Evolutionary conservation across 2,888 invertebrate genomes (phyloP).

Genomic region (Andrena praecox): DNA sequence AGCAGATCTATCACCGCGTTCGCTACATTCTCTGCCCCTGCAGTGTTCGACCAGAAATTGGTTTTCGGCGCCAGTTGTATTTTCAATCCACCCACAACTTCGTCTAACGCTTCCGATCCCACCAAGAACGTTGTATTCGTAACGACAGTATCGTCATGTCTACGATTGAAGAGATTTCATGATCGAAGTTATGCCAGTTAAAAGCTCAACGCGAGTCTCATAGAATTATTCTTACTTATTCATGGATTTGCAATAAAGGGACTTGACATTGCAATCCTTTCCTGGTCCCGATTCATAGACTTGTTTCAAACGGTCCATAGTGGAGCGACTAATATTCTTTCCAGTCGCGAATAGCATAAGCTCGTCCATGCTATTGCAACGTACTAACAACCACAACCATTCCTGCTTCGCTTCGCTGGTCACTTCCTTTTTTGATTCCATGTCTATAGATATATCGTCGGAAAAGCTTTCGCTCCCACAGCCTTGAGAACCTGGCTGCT

Average conservation of each 20-base stretch:
- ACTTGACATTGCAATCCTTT: conserved; percentile 82
- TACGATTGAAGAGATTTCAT: conserved; percentile 51
- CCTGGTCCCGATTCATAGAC: conserved; percentile 80
- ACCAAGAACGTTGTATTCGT: conserved; percentile 81
- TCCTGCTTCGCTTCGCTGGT: conserved; percentile 68
- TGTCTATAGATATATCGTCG: conserved; percentile 48
- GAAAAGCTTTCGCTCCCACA: conserved; percentile 41
- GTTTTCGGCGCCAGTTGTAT: conserved; percentile 83
- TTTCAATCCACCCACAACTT: conserved; percentile 80
- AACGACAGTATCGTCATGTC: conserved; percentile 71
- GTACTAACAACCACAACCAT: conserved; percentile 81
- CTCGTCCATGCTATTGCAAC: conserved; percentile 81
- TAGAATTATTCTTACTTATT: conserved; percentile 76
- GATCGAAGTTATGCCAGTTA: neutral
- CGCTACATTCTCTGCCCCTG: conserved; percentile 80
- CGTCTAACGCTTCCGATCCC: conserved; percentile 82
- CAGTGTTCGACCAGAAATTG: conserved; percentile 82
- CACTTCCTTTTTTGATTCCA: conserved; percentile 42
- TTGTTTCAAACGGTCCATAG: conserved; percentile 81
- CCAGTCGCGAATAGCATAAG: conserved; percentile 83
- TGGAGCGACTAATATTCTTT: conserved; percentile 76
- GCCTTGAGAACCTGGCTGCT: conserved; percentile 60
- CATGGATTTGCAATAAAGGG: conserved; percentile 82
- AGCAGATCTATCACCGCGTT: conserved; percentile 79
- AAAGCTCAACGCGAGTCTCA: neutral